These are phyloP conservation scores for Temnothorax nylanderi DNA, from an alignment of 1,140 invertebrate species.

Conservation along the genomic window DNA sequence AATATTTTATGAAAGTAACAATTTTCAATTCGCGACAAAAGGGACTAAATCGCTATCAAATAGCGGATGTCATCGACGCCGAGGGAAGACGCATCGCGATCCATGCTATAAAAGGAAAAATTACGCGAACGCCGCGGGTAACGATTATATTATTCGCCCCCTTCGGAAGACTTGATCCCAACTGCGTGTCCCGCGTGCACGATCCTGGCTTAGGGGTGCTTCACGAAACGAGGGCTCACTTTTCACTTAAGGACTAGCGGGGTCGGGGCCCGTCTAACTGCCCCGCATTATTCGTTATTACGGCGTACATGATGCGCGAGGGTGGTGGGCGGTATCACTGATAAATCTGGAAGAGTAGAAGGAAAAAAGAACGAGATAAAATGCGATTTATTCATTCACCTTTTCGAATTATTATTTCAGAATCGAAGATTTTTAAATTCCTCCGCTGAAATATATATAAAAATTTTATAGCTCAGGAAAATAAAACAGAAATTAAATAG, in stretches of 20 bases:
- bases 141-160: constrained; percentile 73
- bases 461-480: not conserved
- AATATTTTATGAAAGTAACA: not conserved
- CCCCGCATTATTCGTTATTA: constrained; percentile 75
- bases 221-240: constrained; percentile 73
- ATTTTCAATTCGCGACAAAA: constrained; percentile 1
- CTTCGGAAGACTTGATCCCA: constrained; percentile 64
- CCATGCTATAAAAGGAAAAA: constrained; percentile 54
- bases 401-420: not conserved
- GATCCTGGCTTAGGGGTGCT: constrained; percentile 68
- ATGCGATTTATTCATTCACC: constrained; percentile 33
- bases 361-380: not conserved
- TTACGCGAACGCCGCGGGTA: constrained; percentile 45
- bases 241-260: constrained; percentile 73
- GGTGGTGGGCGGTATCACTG: constrained; percentile 63
- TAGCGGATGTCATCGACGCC: not conserved
- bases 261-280: constrained; percentile 66
- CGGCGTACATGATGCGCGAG: constrained; percentile 65
- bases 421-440: not conserved
- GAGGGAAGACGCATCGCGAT: not conserved
- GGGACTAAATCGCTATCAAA: constrained; percentile 14
- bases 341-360: constrained; percentile 64
- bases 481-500: not conserved
- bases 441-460: not conserved
- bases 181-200: constrained; percentile 67